These are phyloP conservation scores for Drepana falcataria DNA, from an alignment of 2,888 invertebrate genomes.

Conservation along the genomic window DNA sequence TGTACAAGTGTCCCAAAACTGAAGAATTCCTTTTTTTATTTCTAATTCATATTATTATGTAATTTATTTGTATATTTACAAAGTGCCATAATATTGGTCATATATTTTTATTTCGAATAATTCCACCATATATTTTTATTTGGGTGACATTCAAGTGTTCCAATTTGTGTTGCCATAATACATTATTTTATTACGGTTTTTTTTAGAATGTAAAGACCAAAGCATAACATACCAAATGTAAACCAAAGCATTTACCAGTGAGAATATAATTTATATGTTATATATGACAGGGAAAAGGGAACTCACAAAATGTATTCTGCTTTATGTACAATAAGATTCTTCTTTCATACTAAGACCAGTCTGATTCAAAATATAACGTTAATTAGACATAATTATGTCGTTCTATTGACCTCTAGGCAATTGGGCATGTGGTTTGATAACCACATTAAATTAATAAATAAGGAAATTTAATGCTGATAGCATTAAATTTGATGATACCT, in stretches of 20 bases:
- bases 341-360: no score
- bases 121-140: constrained; percentile 13
- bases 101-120: constrained; percentile 12
- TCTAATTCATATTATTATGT: not conserved
- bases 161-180: constrained; percentile 49
- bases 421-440: no score
- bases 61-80: not conserved
- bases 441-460: no score
- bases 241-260: constrained; percentile 38
- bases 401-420: no score
- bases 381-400: no score
- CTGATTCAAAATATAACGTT: no score
- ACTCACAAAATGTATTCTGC: no score
- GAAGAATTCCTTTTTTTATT: not conserved
- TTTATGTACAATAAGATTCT: no score
- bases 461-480: no score
- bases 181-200: constrained; percentile 14
- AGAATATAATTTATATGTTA: constrained; percentile 5
- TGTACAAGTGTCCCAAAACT: not conserved
- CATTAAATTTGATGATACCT: no score
- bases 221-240: constrained; percentile 24
- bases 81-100: constrained; percentile 14
- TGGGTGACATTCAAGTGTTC: constrained; percentile 21
- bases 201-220: constrained; percentile 22
- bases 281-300: no score